Conservation (phyloP, 2,797 vertebrate genomes). For the Mormyrus hasselquistii region DNA sequence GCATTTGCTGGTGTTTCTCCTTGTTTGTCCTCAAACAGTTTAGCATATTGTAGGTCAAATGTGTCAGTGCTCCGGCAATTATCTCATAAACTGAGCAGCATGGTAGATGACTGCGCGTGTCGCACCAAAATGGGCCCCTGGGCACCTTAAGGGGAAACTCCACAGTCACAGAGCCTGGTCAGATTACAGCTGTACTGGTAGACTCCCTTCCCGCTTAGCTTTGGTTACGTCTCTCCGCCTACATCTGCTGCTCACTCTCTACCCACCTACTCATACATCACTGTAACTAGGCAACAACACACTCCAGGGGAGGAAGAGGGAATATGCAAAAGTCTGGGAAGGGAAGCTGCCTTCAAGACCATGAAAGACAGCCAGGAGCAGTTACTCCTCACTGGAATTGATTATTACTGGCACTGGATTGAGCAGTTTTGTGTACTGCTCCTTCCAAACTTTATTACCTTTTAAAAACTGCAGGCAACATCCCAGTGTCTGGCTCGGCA, state of each 20-base stretch:
- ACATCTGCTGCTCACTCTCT: neutral
- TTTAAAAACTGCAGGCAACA: neutral
- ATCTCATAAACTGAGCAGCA: neutral
- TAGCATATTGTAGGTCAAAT: neutral
- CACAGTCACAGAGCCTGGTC: neutral
- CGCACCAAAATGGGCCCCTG: neutral
- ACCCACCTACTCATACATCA: slow-evolving; percentile 28
- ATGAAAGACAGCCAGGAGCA: neutral
- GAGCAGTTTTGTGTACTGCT: neutral
- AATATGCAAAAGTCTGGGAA: neutral
- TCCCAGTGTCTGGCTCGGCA: neutral
- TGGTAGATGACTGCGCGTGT: neutral
- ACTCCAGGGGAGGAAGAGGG: neutral
- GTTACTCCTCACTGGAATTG: neutral
- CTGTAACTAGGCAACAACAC: slow-evolving; percentile 43
- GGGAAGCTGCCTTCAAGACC: neutral
- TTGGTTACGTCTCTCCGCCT: neutral
- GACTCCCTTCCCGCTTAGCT: neutral
- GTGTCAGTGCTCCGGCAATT: neutral
- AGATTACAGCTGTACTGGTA: neutral
- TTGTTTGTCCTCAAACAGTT: neutral
- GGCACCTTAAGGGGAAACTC: neutral
- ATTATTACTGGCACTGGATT: neutral
- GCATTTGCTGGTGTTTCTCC: neutral
- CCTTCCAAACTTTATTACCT: neutral